These are phyloP conservation scores for Drosophila flavopinicola DNA, from an alignment of 2,888 invertebrate genomes.

Conservation along the genomic window DNA sequence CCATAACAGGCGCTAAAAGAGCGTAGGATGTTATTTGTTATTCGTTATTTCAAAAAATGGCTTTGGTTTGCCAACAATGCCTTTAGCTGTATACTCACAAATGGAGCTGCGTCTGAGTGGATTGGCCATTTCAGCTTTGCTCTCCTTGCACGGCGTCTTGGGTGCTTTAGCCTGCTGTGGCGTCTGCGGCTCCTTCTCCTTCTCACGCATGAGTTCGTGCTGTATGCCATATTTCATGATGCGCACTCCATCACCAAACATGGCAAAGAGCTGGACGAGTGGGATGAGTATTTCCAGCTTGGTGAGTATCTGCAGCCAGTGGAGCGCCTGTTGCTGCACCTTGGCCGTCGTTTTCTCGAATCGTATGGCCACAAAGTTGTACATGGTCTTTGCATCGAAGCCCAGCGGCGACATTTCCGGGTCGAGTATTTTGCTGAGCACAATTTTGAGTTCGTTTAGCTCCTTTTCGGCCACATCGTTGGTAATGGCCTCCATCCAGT, in stretches of 20 bases:
- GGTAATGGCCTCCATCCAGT: constrained; percentile 99
- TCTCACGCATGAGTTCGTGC: constrained; percentile 84
- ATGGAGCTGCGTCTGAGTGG: constrained; percentile 85
- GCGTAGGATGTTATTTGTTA: not conserved
- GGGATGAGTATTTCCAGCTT: constrained; percentile 96
- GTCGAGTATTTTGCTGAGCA: constrained; percentile 96
- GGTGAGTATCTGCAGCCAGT: constrained; percentile 95
- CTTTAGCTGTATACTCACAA: constrained; percentile 84
- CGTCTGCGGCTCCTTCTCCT: constrained; percentile 71
- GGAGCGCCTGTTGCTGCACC: constrained; percentile 94
- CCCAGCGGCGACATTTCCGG: constrained; percentile 97
- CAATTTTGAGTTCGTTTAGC: constrained; percentile 91
- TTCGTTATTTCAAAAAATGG: no score
- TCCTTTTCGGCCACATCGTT: constrained; percentile 96
- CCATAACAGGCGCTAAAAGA: constrained; percentile 87
- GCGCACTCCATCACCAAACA: constrained; percentile 94
- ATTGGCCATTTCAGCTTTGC: constrained; percentile 81
- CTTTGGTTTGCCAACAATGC: no score
- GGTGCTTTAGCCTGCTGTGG: constrained; percentile 70
- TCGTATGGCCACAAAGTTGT: constrained; percentile 94
- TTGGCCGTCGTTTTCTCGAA: constrained; percentile 92
- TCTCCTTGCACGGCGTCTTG: constrained; percentile 82
- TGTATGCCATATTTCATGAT: constrained; percentile 87
- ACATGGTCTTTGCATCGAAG: constrained; percentile 97
- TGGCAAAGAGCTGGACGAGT: constrained; percentile 92